A percentile compares a stretch with the other conserved stretches of the same genome.
Conservation (phyloP, 2,113 vertebrate genomes). For the Martes martes region DNA sequence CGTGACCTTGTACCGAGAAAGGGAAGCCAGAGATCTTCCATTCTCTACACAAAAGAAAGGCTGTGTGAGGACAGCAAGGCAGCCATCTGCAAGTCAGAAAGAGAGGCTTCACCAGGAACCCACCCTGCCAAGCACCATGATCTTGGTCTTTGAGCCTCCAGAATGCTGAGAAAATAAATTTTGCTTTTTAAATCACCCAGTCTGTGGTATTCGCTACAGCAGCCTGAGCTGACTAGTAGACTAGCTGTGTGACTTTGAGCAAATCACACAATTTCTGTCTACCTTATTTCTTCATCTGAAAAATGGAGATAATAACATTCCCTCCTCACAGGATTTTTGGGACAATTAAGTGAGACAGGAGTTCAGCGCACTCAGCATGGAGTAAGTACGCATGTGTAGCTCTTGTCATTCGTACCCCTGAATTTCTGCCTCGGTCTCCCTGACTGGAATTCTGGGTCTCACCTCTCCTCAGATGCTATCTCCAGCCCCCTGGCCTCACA, state of each 20-base stretch:
- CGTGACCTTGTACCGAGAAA: neutral
- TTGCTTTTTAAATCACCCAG: neutral
- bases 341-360: neutral
- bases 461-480: neutral
- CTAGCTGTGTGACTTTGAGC: neutral
- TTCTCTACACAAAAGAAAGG: neutral
- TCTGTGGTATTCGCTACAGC: neutral
- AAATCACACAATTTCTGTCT: neutral
- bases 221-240: neutral
- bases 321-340: neutral
- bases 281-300: constrained; percentile 21
- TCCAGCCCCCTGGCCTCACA: neutral
- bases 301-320: neutral
- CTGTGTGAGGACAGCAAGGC: neutral
- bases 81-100: neutral
- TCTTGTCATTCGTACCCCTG: neutral
- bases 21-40: neutral
- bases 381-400: neutral
- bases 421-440: neutral
- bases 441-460: neutral
- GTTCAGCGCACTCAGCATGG: neutral
- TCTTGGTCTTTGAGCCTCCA: neutral
- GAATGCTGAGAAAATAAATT: neutral
- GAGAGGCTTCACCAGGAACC: neutral
- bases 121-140: neutral